phyloP scores from a whole-genome alignment of 2,113 vertebrate genomes.

The Brevimyrus niger region DNA sequence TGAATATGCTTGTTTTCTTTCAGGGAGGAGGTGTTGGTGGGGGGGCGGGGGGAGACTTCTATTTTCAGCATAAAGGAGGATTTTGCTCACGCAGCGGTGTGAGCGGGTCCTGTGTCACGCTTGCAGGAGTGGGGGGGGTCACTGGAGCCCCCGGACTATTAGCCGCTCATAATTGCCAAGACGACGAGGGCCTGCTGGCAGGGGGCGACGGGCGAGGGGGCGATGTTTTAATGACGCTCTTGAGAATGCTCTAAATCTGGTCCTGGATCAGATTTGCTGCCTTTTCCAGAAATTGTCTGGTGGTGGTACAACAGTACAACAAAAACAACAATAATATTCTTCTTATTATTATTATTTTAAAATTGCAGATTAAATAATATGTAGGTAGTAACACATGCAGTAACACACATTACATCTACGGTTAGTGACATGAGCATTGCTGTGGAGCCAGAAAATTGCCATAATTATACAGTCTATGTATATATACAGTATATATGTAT shows the following conservation, averaged over 20 bases:
- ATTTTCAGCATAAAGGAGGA: background rate
- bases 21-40: background rate
- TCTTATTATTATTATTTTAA: background rate
- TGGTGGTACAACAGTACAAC: background rate
- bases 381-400: background rate
- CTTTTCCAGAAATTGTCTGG: background rate
- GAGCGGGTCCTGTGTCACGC: background rate
- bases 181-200: background rate
- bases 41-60: background rate
- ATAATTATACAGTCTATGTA: background rate
- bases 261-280: background rate
- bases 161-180: background rate
- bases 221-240: background rate
- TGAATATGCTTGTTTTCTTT: background rate
- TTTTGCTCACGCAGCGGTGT: background rate
- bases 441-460: background rate
- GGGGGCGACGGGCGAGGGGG: background rate
- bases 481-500: background rate
- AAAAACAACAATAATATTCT: background rate
- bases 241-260: background rate
- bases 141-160: background rate
- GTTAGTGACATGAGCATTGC: background rate
- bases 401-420: background rate
- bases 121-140: background rate
- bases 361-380: background rate